Conservation (phyloP, 2,797 vertebrate genomes). For the Philypnodon macrostomus region DNA sequence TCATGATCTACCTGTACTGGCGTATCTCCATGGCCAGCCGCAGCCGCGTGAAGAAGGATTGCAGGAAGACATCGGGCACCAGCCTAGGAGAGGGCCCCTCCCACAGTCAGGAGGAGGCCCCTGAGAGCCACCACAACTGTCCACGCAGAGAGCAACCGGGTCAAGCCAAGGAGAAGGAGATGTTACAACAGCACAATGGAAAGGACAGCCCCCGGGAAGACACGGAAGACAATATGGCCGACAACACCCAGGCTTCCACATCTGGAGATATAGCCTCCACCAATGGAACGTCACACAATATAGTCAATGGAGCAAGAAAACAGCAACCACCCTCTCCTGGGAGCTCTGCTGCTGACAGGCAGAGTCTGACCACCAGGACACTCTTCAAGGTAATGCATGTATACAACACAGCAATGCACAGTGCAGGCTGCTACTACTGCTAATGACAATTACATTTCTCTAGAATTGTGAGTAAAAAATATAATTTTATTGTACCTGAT, state of each 20-base stretch:
- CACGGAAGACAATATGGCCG: constrained; percentile 78
- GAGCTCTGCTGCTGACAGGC: constrained; percentile 82
- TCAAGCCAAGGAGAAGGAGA: constrained; percentile 69
- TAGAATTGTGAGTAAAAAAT: too few relatives aligned
- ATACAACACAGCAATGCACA: not conserved
- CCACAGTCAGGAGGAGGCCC: constrained; percentile 78
- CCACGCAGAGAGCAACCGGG: constrained; percentile 48
- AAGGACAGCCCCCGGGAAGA: constrained; percentile 73
- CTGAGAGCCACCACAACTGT: constrained; percentile 74
- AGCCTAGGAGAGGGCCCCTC: constrained; percentile 69
- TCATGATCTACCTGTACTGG: constrained; percentile 95
- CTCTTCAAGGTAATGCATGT: constrained; percentile 54
- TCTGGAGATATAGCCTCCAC: constrained; percentile 38
- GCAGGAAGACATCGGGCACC: constrained; percentile 70
- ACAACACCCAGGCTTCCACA: constrained; percentile 69
- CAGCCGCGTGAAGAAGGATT: constrained; percentile 79
- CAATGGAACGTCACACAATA: constrained; percentile 7
- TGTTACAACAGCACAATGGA: constrained; percentile 64
- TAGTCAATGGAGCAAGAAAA: constrained; percentile 28
- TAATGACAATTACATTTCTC: too few relatives aligned
- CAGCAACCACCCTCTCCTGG: constrained; percentile 56
- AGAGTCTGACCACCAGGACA: constrained; percentile 73
- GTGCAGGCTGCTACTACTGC: too few relatives aligned
- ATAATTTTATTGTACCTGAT: too few relatives aligned
- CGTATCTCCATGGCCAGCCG: constrained; percentile 93